Base-by-base conservation (phyloP, 2,888 invertebrate species). In the Nasonovia ribisnigri region DNA sequence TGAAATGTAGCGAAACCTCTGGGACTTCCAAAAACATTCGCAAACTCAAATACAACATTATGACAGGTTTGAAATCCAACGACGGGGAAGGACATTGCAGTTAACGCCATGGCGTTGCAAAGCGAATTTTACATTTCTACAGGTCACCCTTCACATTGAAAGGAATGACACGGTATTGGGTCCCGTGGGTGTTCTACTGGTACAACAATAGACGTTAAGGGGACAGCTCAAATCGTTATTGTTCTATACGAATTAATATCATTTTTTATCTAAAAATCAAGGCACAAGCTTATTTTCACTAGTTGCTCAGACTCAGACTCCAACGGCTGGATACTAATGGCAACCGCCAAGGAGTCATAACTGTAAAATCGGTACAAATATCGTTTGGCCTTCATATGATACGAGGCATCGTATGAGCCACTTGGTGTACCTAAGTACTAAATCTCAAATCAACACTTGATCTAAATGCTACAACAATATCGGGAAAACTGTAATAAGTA, bases 41-140 rank as follows among this genome's bases (percentile, higher is more conserved):
- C 67, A 67, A 60, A n/a, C 67, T 67, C n/a, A 16, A 67, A 67
- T 67, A 67, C n/a, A 16, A 60, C 29, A 60, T 29, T 60, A 60
- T 60, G 60, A n/a, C 67, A 67, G 67, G n/a, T 67, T 67, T n/a
- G n/a, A 67, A n/a, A n/a, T 16, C n/a, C 67, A 67, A 67, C 67
- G 1, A 67, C 1, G 4, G n/a, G 29, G 3, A 29, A 60, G 11
- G 60, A 29, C 29, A 29, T 60, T 60, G 29, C 11, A 29, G 60
- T 60, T 29, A 29, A 60, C 29, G 29, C 60, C 29, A 60, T 54
- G 54, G 5, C 10, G n/a, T n/a, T n/a, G n/a, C n/a, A 67, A n/a
- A 67, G n/a, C n/a, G 67, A 67, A 67, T 67, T 67, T 67, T 67
- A 67, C 67, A 29, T 60, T 60, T 60, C 60, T 60, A 60, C 60